Evolutionary conservation across 2,797 vertebrate genomes (phyloP).

Genomic region (Sebastiscus tertius): DNA sequence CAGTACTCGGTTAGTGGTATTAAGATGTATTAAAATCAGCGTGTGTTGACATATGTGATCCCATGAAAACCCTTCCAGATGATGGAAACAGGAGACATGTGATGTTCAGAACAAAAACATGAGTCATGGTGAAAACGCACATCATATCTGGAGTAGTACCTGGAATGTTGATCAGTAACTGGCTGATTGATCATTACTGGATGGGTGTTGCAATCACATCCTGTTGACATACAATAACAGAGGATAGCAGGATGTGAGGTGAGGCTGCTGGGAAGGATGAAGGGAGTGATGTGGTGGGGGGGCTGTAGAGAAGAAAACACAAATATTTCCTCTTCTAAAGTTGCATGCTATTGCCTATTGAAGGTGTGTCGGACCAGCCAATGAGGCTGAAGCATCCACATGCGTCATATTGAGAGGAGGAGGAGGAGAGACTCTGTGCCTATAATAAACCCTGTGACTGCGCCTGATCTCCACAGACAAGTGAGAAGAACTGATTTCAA

Average conservation of each 20-base stretch:
- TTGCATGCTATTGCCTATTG: not conserved
- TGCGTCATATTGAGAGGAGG: conserved; percentile 36
- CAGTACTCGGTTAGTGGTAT: not conserved
- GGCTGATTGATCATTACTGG: not conserved
- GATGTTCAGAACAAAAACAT: conserved; percentile 23
- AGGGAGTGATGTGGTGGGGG: accelerated
- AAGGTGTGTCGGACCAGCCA: conserved; percentile 59
- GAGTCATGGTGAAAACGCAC: not conserved
- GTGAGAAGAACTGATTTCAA: not conserved
- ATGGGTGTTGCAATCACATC: not conserved
- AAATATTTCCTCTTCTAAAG: not conserved
- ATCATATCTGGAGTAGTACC: not conserved
- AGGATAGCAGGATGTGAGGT: not conserved
- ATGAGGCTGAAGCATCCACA: conserved; percentile 22
- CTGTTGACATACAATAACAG: not conserved
- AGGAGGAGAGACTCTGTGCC: not conserved
- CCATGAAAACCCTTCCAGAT: not conserved
- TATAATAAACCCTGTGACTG: conserved; percentile 36
- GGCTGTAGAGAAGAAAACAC: not conserved
- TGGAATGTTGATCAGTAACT: not conserved
- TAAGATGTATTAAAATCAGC: not conserved
- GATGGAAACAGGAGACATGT: conserved; percentile 1
- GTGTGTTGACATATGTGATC: not conserved
- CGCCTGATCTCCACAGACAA: not conserved
- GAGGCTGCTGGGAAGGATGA: not conserved